These are phyloP conservation scores for Eulacestoma nigropectus DNA, from an alignment of 2,113 vertebrate species.

Conservation along the genomic window DNA sequence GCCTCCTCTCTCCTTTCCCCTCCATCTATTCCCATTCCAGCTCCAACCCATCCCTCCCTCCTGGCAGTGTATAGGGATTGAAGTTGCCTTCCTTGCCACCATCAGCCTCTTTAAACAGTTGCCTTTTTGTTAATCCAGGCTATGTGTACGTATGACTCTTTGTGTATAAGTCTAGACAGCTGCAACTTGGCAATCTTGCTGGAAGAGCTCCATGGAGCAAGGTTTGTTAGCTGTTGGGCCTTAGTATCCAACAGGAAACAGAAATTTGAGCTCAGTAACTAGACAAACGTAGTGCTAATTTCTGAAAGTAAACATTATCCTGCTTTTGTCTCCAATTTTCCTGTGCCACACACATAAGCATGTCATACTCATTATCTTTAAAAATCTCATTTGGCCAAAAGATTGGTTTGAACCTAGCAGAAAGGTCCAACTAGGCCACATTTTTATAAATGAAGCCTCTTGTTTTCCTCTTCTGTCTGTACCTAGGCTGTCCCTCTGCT, in stretches of 20 bases:
- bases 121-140: neutral
- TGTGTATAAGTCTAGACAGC: neutral
- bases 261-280: neutral
- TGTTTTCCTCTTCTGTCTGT: neutral
- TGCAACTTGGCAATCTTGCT: neutral
- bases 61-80: neutral
- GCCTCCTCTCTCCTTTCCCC: neutral
- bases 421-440: neutral
- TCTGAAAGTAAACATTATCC: neutral
- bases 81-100: neutral
- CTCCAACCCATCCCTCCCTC: neutral
- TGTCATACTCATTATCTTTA: neutral
- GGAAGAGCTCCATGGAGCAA: neutral
- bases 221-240: neutral
- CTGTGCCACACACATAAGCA: neutral
- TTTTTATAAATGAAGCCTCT: neutral
- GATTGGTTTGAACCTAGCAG: neutral
- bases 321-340: neutral
- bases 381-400: neutral
- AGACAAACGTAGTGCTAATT: neutral
- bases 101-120: neutral
- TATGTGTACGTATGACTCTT: neutral
- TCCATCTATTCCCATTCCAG: neutral
- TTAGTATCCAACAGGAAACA: neutral
- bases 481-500: neutral